Conservation (phyloP, 1,140 invertebrate species). For the Bilobella aurantiaca region DNA sequence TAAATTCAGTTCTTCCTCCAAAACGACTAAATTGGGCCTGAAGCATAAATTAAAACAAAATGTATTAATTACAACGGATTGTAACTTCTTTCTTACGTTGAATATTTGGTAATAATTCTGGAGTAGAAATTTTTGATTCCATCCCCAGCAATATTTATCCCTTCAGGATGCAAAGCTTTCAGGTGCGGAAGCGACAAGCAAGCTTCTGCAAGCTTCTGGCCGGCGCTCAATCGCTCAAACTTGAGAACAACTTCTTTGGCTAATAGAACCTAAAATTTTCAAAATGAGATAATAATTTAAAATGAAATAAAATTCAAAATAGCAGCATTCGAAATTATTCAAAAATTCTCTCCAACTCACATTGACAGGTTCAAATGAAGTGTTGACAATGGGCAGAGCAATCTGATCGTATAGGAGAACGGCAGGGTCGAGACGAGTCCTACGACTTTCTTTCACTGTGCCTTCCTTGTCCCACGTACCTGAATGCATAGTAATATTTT, state of each 20-base stretch:
- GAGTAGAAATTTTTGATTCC: constrained; percentile 14
- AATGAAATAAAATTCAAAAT: constrained; percentile 1
- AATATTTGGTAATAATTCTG: constrained; percentile 12
- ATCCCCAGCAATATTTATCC: constrained; percentile 17
- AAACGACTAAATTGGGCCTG: constrained; percentile 3
- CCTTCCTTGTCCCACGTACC: constrained; percentile 33
- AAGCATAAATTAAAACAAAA: constrained; percentile 2
- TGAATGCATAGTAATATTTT: constrained; percentile 7
- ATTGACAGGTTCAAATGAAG: constrained; percentile 25
- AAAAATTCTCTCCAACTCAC: constrained; percentile 25
- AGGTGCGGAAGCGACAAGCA: constrained; percentile 23
- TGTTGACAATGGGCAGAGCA: constrained; percentile 29
- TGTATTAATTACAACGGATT: neutral
- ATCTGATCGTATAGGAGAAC: constrained; percentile 32
- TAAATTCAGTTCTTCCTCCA: constrained; percentile 31
- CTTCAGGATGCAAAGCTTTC: constrained; percentile 18
- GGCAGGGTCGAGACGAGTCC: constrained; percentile 30
- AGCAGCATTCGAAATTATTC: neutral
- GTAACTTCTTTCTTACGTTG: neutral
- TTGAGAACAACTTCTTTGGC: constrained; percentile 26
- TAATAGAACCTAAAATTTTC: constrained; percentile 18
- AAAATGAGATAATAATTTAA: constrained; percentile 4
- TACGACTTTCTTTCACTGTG: constrained; percentile 26
- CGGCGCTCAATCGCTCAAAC: constrained; percentile 27
- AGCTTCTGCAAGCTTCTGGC: constrained; percentile 28